Evolutionary conservation across 1,140 invertebrate species (phyloP).

Genomic region (Drosophila rhopaloa): DNA sequence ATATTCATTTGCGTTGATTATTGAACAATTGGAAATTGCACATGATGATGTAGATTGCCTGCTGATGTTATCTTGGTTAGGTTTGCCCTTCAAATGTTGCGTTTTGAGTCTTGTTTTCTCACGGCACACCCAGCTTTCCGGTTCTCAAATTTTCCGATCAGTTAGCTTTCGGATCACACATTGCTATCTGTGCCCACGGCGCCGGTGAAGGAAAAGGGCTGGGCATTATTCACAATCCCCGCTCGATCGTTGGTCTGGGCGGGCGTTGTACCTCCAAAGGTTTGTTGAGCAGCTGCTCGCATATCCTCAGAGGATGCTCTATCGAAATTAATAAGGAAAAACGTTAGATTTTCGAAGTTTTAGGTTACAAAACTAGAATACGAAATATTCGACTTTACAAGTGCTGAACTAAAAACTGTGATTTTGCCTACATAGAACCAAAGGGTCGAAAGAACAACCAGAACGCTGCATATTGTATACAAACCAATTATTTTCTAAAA

Average conservation of each 20-base stretch:
- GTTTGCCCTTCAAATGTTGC: slow-evolving; percentile 68
- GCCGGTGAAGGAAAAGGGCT: slow-evolving; percentile 90
- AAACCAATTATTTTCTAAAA: slow-evolving; percentile 1
- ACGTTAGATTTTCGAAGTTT: background rate
- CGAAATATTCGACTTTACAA: slow-evolving; percentile 12
- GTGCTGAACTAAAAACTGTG: slow-evolving; percentile 23
- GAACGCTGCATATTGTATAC: background rate
- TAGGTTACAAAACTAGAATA: background rate
- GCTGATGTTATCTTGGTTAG: slow-evolving; percentile 43
- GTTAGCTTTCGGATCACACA: slow-evolving; percentile 85
- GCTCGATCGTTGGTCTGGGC: slow-evolving; percentile 85
- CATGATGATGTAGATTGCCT: slow-evolving; percentile 50
- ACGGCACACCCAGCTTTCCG: slow-evolving; percentile 55
- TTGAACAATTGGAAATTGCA: slow-evolving; percentile 57
- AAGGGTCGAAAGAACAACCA: slow-evolving; percentile 8
- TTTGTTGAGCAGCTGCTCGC: slow-evolving; percentile 87
- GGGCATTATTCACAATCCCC: slow-evolving; percentile 91
- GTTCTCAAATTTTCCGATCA: slow-evolving; percentile 5
- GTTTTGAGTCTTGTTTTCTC: slow-evolving; percentile 80
- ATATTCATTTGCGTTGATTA: slow-evolving; percentile 19
- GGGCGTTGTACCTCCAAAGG: slow-evolving; percentile 52
- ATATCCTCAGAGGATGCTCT: slow-evolving; percentile 91
- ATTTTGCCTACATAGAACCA: slow-evolving; percentile 35
- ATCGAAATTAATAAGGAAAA: slow-evolving; percentile 33
- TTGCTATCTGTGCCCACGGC: slow-evolving; percentile 87